These are phyloP conservation scores for Anableps anableps DNA, from an alignment of 2,797 vertebrate species.

Conservation along the genomic window DNA sequence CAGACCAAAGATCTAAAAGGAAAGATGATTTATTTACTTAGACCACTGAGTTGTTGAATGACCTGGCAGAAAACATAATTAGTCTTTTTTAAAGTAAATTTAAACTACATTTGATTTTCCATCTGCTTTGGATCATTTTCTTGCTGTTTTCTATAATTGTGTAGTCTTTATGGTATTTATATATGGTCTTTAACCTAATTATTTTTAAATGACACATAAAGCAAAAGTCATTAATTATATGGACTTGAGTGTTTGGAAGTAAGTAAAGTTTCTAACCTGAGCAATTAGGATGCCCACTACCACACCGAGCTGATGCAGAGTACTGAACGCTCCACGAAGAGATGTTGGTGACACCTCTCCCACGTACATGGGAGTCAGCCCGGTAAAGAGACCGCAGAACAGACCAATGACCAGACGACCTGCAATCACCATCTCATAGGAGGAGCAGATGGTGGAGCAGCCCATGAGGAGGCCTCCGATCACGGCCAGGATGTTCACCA, in stretches of 20 bases:
- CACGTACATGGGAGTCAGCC: constrained; percentile 96
- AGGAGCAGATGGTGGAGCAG: constrained; percentile 83
- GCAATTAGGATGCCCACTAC: constrained; percentile 94
- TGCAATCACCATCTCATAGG: constrained; percentile 91
- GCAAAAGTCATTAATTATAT: background rate
- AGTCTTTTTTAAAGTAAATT: background rate
- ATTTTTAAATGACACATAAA: background rate
- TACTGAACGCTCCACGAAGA: constrained; percentile 91
- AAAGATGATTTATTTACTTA: background rate
- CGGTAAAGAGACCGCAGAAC: constrained; percentile 93
- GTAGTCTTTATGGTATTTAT: background rate
- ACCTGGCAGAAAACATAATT: background rate
- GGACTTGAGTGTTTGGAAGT: too few relatives aligned
- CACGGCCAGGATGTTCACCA: constrained; percentile 88
- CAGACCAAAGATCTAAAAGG: constrained; percentile 85
- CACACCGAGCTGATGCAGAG: constrained; percentile 94
- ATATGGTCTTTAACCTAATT: background rate
- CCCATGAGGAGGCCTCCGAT: constrained; percentile 90
- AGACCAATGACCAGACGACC: constrained; percentile 91
- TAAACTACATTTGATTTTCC: background rate
- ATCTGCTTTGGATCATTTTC: background rate
- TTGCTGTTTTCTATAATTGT: too few relatives aligned
- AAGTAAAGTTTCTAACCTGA: constrained; percentile 81
- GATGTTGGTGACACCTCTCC: constrained; percentile 92
- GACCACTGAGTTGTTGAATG: background rate